Evolutionary conservation across 2,888 invertebrate genomes (phyloP), one percentile per base, ranked within the genome.

Genomic region (Azorinus chamasolen): DNA sequence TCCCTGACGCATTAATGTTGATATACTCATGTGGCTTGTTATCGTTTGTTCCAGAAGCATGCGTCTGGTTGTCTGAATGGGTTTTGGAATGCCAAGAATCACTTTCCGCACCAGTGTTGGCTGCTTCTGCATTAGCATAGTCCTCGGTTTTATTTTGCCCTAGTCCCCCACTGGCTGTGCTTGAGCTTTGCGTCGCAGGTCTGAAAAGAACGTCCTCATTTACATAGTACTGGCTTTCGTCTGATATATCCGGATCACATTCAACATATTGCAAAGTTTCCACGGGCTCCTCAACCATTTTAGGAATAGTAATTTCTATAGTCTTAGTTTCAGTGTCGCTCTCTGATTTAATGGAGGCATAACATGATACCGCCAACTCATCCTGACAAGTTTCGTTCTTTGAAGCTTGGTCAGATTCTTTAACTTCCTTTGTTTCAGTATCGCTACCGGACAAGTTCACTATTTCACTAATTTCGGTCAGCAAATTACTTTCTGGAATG

Each of bases 21-120:
- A 77, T 46, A 59, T 77, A 77, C 46, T 77, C 77, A 53, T 71
- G 77, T 18, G 66, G 71, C 53, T 66, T 62, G 10, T 65, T 58
- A 24, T 58, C 48, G 10, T 45, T 10, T 27, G 46, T 58, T 12
- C 45, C 51, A 25, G 43, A 32, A 18, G 24, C 22, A 14, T 51
- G 12, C 20, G 46, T 46, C 18, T 20, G 39, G 24, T 39, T 46
- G 2, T 24, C 16, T 32, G 32, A 32, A 22, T 37, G 20, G 10
- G n/a, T 39, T 32, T 50, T 53, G 62, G 46, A 62, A 57, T 66
- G 62, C 16, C 39, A 37, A 37, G 20, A 18, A 43, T 22, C 55
- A 16, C n/a, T 18, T n/a, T 46, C 39, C n/a, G n/a, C 32, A 16
- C 58, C 61, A 6, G 27, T 43, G 8, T 51, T 53, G n/a, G 55